These are phyloP conservation scores for Psittacula cyanocephala DNA, from an alignment of 2,113 vertebrate species.

Conservation along the genomic window DNA sequence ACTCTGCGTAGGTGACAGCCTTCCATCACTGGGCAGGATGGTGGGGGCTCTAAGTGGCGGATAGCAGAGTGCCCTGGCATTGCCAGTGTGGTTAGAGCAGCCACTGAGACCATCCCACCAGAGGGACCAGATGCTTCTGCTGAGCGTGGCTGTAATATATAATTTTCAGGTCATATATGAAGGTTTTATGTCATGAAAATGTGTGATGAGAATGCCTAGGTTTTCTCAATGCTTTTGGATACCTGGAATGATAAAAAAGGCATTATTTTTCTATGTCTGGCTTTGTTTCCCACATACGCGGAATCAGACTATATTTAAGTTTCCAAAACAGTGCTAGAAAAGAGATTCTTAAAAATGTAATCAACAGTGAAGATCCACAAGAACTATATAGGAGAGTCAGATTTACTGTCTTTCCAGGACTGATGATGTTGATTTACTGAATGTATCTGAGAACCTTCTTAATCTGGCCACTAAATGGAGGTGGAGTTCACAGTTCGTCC, in stretches of 20 bases:
- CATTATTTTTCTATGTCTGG: not conserved
- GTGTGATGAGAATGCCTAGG: not conserved
- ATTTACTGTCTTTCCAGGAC: not conserved
- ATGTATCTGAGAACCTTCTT: not conserved
- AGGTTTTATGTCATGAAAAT: not conserved
- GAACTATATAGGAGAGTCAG: not conserved
- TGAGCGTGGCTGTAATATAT: not conserved
- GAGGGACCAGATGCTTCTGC: not conserved
- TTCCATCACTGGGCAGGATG: accelerated
- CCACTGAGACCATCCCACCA: not conserved
- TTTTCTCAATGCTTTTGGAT: not conserved
- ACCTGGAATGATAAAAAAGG: not conserved
- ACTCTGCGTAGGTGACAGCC: not conserved
- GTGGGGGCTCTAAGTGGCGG: not conserved
- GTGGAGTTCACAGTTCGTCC: not conserved
- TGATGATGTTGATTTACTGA: not conserved
- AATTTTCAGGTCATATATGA: not conserved
- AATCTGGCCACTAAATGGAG: not conserved
- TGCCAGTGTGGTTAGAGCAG: not conserved
- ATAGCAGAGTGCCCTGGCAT: not conserved
- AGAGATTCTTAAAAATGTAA: not conserved
- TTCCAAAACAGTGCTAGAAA: not conserved
- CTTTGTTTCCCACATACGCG: not conserved
- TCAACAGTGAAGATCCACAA: not conserved
- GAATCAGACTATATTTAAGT: not conserved